phyloP scores from a whole-genome alignment of 2,113 vertebrate genomes.

The Drymodes brunneopygia region DNA sequence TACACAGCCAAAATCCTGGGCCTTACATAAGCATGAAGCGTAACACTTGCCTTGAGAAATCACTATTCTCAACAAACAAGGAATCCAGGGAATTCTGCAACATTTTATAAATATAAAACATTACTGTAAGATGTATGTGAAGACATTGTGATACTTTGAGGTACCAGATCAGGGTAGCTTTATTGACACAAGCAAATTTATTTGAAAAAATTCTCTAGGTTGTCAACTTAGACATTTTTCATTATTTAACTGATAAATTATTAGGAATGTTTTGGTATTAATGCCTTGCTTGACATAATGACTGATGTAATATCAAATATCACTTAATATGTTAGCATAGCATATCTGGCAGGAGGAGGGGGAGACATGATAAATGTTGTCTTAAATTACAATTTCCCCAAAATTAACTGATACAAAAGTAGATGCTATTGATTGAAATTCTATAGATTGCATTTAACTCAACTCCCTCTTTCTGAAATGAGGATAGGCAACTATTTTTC shows the following conservation, averaged over 20 bases:
- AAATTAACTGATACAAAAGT: not conserved
- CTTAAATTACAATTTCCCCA: not conserved
- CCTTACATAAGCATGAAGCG: not conserved
- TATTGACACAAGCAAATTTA: not conserved
- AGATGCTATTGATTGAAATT: not conserved
- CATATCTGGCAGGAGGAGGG: not conserved
- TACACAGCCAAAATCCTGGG: not conserved
- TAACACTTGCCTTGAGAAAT: not conserved
- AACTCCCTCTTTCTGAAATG: not conserved
- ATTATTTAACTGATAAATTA: not conserved
- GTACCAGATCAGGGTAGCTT: not conserved
- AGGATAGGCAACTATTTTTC: not conserved
- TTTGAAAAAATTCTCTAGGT: not conserved
- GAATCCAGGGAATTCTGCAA: not conserved
- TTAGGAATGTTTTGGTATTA: not conserved
- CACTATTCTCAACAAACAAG: not conserved
- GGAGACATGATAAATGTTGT: rapidly evolving
- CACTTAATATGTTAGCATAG: not conserved
- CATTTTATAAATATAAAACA: not conserved
- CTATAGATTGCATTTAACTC: not conserved
- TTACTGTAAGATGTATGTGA: not conserved
- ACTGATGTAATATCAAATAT: not conserved
- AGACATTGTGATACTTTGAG: not conserved
- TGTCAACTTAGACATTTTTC: not conserved
- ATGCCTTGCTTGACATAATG: not conserved